phyloP scores from a whole-genome alignment of 2,797 vertebrate species.

The Sebastes trivittatus region DNA sequence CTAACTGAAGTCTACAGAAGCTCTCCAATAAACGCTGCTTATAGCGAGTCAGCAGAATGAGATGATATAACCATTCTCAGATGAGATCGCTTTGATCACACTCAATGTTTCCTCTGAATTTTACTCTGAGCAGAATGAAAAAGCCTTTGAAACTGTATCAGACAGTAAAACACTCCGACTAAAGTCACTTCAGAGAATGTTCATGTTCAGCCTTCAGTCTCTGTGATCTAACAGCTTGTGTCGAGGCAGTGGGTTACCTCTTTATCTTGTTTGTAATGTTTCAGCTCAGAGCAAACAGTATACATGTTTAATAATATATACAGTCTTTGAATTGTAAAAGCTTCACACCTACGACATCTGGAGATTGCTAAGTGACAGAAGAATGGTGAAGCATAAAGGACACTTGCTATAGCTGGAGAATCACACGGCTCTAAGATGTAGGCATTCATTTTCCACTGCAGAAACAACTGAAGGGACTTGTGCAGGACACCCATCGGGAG shows the following conservation, averaged over 20 bases:
- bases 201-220: conserved; percentile 10
- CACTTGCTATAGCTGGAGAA: neutral
- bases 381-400: neutral
- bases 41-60: neutral
- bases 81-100: neutral
- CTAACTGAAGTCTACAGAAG: neutral
- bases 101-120: neutral
- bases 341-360: conserved; percentile 22
- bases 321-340: conserved; percentile 31
- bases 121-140: neutral
- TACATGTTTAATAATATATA: conserved; percentile 37
- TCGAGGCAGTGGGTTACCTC: neutral
- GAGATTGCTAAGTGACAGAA: conserved; percentile 28
- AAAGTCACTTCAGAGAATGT: conserved; percentile 5
- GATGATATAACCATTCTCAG: neutral
- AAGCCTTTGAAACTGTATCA: conserved; percentile 24
- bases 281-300: neutral
- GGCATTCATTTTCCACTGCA: neutral
- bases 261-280: conserved; percentile 15
- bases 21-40: neutral
- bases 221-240: conserved; percentile 8
- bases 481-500: neutral
- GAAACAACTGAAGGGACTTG: conserved; percentile 21
- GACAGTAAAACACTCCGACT: neutral
- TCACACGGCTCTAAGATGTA: neutral